Evolutionary conservation across 2,797 vertebrate species (phyloP).

Genomic region (Helarctos malayanus): DNA sequence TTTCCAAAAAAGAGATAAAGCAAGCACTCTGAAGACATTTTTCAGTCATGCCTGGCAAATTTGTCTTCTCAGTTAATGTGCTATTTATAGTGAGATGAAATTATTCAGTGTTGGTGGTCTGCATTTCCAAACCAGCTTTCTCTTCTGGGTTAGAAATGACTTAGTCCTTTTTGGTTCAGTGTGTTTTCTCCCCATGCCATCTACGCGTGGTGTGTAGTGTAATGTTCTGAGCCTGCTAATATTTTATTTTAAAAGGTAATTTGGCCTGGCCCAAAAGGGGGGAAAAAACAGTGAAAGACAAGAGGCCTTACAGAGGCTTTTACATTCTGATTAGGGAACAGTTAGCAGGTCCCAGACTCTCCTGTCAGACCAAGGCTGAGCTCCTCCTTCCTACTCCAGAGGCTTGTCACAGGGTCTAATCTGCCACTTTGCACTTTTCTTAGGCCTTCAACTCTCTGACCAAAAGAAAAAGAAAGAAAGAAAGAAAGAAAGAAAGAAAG

Average conservation of each 20-base stretch:
- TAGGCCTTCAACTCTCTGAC: background rate
- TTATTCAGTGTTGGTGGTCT: constrained; percentile 10
- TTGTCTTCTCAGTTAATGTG: background rate
- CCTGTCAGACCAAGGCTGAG: background rate
- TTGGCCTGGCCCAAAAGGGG: background rate
- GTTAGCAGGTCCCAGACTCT: background rate
- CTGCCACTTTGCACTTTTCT: background rate
- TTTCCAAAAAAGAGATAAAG: background rate
- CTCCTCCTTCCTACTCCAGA: background rate
- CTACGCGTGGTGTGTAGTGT: background rate
- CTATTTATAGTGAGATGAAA: constrained; percentile 21
- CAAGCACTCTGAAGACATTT: background rate
- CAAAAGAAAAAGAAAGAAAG: too few species aligned
- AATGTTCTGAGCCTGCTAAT: constrained; percentile 2
- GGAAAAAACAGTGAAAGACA: background rate
- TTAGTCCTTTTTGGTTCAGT: background rate
- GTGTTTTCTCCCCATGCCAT: background rate
- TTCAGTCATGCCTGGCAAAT: background rate
- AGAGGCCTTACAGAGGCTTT: background rate
- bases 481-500: rapidly evolving
- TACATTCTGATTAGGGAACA: background rate
- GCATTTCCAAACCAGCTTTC: constrained; percentile 1
- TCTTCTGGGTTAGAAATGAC: background rate
- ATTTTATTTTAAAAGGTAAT: constrained; percentile 56
- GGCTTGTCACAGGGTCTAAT: too few species aligned